A percentile compares a stretch with the other conserved stretches of the same genome.
Evolutionary conservation across 2,113 vertebrate genomes (phyloP).

Genomic region (Vidua macroura): DNA sequence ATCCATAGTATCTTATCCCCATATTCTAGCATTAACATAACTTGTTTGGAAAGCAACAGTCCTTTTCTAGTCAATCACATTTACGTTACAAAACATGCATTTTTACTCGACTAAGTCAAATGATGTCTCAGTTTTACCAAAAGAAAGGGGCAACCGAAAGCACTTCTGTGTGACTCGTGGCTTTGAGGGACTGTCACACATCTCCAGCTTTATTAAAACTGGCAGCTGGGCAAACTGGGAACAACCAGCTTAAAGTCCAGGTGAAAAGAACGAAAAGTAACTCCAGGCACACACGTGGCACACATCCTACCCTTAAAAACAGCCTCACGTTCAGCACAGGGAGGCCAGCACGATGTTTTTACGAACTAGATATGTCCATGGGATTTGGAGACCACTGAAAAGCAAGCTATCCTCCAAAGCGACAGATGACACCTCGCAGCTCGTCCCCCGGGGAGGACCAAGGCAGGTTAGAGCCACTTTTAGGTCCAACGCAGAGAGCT

Average conservation of each 20-base stretch:
- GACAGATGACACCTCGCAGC: neutral
- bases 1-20: neutral
- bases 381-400: neutral
- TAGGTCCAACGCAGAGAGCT: neutral
- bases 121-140: neutral
- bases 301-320: neutral
- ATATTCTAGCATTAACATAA: neutral
- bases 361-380: fast-evolving
- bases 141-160: neutral
- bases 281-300: neutral
- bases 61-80: neutral
- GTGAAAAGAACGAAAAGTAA: neutral
- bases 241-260: neutral
- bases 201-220: neutral
- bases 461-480: neutral
- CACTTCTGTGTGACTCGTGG: neutral
- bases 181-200: neutral
- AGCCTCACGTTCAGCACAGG: neutral
- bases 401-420: neutral
- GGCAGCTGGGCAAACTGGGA: neutral
- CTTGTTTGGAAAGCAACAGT: neutral
- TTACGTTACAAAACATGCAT: neutral
- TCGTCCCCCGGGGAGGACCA: neutral
- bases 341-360: neutral
- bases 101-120: neutral